Evolutionary conservation across 2,888 invertebrate genomes (phyloP).

Genomic region (Cheilosia impressa): DNA sequence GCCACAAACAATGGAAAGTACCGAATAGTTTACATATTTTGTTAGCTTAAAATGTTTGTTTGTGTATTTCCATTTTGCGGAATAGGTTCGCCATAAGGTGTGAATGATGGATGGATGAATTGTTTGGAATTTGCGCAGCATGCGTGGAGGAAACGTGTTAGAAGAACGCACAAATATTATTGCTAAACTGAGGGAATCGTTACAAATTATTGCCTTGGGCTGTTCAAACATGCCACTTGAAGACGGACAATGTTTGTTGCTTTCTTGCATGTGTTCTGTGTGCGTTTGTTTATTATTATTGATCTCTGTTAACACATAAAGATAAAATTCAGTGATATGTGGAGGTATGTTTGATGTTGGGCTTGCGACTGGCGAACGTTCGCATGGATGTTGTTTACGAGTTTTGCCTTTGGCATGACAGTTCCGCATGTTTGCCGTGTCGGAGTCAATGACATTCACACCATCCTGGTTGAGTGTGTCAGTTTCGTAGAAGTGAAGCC

Average conservation of each 20-base stretch:
- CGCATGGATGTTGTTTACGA: constrained; percentile 1
- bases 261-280: constrained; percentile 1
- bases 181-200: constrained; percentile 12
- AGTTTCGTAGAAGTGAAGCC: neutral
- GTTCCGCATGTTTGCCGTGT: too few relatives aligned
- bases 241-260: constrained; percentile 31
- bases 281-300: constrained; percentile 25
- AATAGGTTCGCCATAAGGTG: constrained; percentile 41
- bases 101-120: constrained; percentile 47
- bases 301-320: constrained; percentile 22
- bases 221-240: constrained; percentile 13
- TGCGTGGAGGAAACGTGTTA: constrained; percentile 1
- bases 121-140: constrained; percentile 34
- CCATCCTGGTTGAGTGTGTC: too few relatives aligned
- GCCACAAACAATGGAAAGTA: constrained; percentile 26
- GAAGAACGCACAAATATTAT: constrained; percentile 23
- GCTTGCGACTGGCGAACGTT: neutral
- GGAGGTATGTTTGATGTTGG: neutral
- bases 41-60: neutral
- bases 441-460: too few relatives aligned
- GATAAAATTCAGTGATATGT: constrained; percentile 15
- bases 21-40: constrained; percentile 13
- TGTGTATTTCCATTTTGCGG: constrained; percentile 18
- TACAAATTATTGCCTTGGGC: neutral
- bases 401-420: too few relatives aligned